Evolutionary conservation across 1,140 invertebrate genomes (phyloP).

Genomic region (Drosophila melanogaster): Release_6_plus_ISO1_MT NT_033777.3:7393001-7393500

Average conservation of each 20-base stretch:
- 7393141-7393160: constrained; percentile 63
- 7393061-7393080: constrained; percentile 68
- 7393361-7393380: constrained; percentile 43
- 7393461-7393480: constrained; percentile 37
- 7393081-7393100: constrained; percentile 63
- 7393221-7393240: background rate
- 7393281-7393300: background rate
- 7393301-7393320: constrained; percentile 45
- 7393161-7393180: constrained; percentile 21
- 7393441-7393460: constrained; percentile 37
- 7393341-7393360: constrained; percentile 29
- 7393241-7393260: background rate
- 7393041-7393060: constrained; percentile 60
- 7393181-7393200: constrained; percentile 66
- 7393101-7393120: constrained; percentile 29
- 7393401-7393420: constrained; percentile 37
- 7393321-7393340: constrained; percentile 36
- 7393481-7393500: constrained; percentile 44
- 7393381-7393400: constrained; percentile 40
- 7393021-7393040: constrained; percentile 33
- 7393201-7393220: background rate
- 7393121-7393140: constrained; percentile 50
- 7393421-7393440: constrained; percentile 54
- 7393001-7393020: constrained; percentile 33
- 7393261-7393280: background rate